Percentiles rank a stretch among this genome's conserved stretches.
Evolutionary conservation across 1,140 invertebrate genomes (phyloP).

Genomic region (Phocides pigmalion): DNA sequence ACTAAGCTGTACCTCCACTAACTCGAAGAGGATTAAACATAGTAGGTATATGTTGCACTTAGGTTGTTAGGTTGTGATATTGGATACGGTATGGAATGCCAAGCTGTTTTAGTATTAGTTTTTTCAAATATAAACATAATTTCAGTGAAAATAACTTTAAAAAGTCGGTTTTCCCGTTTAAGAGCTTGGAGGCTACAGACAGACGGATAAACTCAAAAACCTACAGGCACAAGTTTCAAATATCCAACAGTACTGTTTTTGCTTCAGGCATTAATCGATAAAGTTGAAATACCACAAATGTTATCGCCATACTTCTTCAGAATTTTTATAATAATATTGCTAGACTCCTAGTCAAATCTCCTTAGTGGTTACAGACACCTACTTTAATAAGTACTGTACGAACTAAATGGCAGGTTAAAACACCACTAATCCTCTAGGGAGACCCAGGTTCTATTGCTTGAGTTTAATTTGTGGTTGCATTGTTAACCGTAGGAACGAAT

Average conservation of each 20-base stretch:
- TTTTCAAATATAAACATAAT: too few species aligned
- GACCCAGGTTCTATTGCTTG: conserved; percentile 23
- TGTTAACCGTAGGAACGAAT: conserved; percentile 12
- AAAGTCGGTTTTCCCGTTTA: too few species aligned
- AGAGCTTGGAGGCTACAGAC: too few species aligned
- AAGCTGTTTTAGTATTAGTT: background rate
- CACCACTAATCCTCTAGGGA: conserved; percentile 13
- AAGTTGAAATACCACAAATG: too few species aligned
- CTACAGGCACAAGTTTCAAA: too few species aligned
- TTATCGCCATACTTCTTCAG: too few species aligned
- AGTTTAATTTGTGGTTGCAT: conserved; percentile 25
- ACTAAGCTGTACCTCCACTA: conserved; percentile 1
- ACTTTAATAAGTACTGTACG: background rate
- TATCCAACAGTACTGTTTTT: too few species aligned
- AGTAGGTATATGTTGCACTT: background rate
- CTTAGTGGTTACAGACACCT: background rate
- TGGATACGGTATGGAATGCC: background rate
- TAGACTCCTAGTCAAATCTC: too few species aligned
- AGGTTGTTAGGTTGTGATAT: background rate
- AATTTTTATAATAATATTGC: too few species aligned
- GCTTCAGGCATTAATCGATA: too few species aligned
- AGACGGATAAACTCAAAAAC: too few species aligned
- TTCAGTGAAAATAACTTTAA: too few species aligned
- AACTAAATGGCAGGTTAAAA: conserved; percentile 22
- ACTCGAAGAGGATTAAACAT: background rate